These are phyloP conservation scores for Deladenus siricidicola DNA, from an alignment of 2,888 invertebrate species.

Conservation along the genomic window DNA sequence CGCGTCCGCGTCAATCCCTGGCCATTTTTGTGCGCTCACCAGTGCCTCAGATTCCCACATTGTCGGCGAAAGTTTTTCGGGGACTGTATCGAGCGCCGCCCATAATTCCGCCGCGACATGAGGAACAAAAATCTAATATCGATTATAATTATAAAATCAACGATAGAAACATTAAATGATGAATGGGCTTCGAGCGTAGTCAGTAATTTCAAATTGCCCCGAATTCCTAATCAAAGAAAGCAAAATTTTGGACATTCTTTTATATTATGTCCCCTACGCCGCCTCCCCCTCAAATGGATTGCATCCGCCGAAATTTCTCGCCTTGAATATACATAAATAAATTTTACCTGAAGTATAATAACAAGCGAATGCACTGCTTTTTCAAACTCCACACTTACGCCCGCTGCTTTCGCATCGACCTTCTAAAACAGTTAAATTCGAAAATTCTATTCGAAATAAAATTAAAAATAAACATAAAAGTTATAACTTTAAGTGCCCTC, in stretches of 20 bases:
- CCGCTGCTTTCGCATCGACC: constrained; percentile 32
- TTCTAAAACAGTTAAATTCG: constrained; percentile 31
- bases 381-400: constrained; percentile 38
- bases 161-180: too few relatives aligned
- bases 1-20: constrained; percentile 38
- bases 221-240: too few relatives aligned
- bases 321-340: too few relatives aligned
- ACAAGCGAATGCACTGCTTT: constrained; percentile 42
- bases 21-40: constrained; percentile 39
- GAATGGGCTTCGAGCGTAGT: too few relatives aligned
- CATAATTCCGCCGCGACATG: constrained; percentile 35
- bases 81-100: constrained; percentile 26
- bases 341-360: constrained; percentile 48
- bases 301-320: too few relatives aligned
- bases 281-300: too few relatives aligned
- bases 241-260: too few relatives aligned
- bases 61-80: constrained; percentile 14
- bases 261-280: too few relatives aligned
- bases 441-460: constrained; percentile 1
- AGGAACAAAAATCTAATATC: constrained; percentile 36
- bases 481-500: constrained; percentile 6
- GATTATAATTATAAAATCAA: background rate
- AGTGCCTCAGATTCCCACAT: constrained; percentile 12
- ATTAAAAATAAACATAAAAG: background rate
- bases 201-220: too few relatives aligned